Conservation (phyloP, 2,888 invertebrate genomes). For the Panopea generosa region DNA sequence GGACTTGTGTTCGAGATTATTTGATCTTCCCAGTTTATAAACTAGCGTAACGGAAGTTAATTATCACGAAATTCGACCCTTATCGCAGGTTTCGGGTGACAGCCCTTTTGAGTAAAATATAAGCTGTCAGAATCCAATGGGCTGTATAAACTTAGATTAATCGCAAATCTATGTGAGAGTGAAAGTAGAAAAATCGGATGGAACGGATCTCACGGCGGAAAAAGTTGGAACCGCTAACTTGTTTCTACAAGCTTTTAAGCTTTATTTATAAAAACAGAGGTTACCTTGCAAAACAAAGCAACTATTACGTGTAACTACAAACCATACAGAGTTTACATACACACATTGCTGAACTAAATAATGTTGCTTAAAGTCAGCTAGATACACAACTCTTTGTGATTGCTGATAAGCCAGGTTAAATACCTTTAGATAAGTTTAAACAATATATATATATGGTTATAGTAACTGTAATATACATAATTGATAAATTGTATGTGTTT, state of each 20-base stretch:
- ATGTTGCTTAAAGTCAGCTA: slow-evolving; percentile 28
- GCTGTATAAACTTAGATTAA: slow-evolving; percentile 43
- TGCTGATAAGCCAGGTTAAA: no score
- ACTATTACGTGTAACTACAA: slow-evolving; percentile 43
- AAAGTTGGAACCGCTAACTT: slow-evolving; percentile 51
- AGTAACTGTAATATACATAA: no score
- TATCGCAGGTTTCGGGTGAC: slow-evolving; percentile 40
- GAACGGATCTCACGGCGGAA: slow-evolving; percentile 24
- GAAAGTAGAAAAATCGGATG: slow-evolving; percentile 36
- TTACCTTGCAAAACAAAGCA: slow-evolving; percentile 51
- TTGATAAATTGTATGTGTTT: no score
- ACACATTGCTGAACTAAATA: slow-evolving; percentile 33
- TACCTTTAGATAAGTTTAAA: no score
- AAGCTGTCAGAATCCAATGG: slow-evolving; percentile 31
- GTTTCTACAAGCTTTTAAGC: slow-evolving; percentile 41
- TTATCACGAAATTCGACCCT: slow-evolving; percentile 51
- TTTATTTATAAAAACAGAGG: slow-evolving; percentile 49
- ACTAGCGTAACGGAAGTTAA: slow-evolving; percentile 50
- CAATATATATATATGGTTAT: no score
- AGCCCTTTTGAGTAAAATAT: slow-evolving; percentile 53
- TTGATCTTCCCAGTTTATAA: slow-evolving; percentile 56
- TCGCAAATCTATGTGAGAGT: slow-evolving; percentile 38
- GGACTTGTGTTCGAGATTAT: slow-evolving; percentile 45
- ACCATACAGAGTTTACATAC: slow-evolving; percentile 28
- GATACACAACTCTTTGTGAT: no score